Base-by-base conservation (phyloP, 2,797 vertebrate genomes). In the Neopelma chrysocephalum region DNA sequence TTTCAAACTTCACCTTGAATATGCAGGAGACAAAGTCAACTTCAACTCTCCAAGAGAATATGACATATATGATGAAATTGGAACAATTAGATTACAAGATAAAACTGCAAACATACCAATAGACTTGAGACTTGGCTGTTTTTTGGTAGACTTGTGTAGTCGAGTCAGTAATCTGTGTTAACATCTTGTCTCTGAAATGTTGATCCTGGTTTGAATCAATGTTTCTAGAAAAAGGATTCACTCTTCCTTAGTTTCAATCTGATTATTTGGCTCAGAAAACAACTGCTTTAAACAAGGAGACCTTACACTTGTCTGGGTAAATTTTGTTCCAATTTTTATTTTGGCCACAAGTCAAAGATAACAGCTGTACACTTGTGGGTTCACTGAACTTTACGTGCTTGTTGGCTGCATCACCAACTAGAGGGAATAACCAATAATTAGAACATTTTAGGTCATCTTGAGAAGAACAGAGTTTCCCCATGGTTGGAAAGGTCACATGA, bases 331-430 rank as follows among this genome's bases (percentile, higher is more conserved):
- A 98, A 97, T 98, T 98, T 98, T 98, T 98, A 97, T 98, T 98
- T 99, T 99, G 99, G 98, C 98, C 98, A 98, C 97, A 97, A 98
- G 98, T 99, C 99, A 99, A 99, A 99, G 97, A 98, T 98, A 99
- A 98, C 99, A 99, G 98, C 98, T 99, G 99, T 98, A 98, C 45
- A 96, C 97, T 99, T 98, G 98, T 97, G 98, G 98, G 98, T 99
- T 99, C 98, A 98, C 94, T 98, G 99, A 99, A 98, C 98, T 98
- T 98, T 98, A 96, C 70, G 96, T 98, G 98, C 98, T 98, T 97
- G 92, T 97, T 99, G 98, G 98, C 98, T 98, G 97, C 97, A 96
- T 96, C 96, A 84, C 93, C 88, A 94, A 97, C 98, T 98, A 97
- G 94, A 98, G 98, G 98, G 98, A 99, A 98, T 98, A 97, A 97